Evolutionary conservation across 92 coral and sea anemone genomes (phyloP), one percentile per base, ranked within the genome.

Genomic region (Bergia sp.): DNA sequence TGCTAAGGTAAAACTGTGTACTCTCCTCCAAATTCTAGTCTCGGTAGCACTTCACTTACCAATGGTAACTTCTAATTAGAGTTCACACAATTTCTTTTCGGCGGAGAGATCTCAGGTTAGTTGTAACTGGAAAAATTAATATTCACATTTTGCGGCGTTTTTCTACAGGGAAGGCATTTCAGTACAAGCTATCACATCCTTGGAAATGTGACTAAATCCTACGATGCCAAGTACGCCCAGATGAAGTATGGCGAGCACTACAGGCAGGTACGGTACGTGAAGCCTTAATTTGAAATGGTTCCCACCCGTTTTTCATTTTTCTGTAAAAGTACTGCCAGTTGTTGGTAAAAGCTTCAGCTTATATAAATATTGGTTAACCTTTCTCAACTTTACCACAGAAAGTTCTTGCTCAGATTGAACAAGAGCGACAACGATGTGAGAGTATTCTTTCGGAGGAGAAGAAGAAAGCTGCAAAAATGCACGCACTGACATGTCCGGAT

Each of bases 161-260:
- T 42, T 76, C 75, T 81, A 10, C 73, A 95, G 98, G 98, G 98
- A 38, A 88, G 96, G 29, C 98, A 93, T 76, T 95, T 95, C 53
- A 77, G 94, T 39, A 82, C 93, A 12, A 94, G 98, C 10, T 91
- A 95, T 82, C 98, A 90, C 86, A 83, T 93, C 88, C 88, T 95
- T 13, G 96, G 98, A 7, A 91, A 92, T 87, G 82, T 80, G 73
- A 87, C 94, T 11, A 82, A 92, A 37, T 88, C 94, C 20, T 92
- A 89, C 74, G 98, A 95, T 80, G 93, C 81, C 71, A 95, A 95
- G 79, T 95, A 95, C 91, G 94, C 96, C 78, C 93, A 95, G 80
- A 95, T 95, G 98, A 91, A 90, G 55, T 95, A 95, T 93, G 98
- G 98, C 4, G 98, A 91, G 3, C 98, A 93, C 75, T 95, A 95